A percentile compares a stretch with the other conserved stretches of the same genome.
These are phyloP conservation scores for Coendou prehensilis DNA, from an alignment of 2,797 vertebrate genomes.

Conservation along the genomic window DNA sequence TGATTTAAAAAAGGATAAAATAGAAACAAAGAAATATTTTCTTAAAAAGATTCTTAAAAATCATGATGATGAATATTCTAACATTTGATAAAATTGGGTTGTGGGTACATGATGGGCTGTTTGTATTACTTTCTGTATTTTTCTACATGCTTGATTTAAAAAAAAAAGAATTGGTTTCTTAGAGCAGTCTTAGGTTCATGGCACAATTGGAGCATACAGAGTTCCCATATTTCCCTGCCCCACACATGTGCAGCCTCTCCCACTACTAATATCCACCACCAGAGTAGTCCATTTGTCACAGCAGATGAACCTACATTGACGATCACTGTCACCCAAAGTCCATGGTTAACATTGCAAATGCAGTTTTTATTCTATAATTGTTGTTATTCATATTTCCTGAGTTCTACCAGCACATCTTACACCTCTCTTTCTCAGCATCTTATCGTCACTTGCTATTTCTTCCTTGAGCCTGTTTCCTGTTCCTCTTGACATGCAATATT, in stretches of 20 bases:
- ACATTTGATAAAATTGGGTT: constrained; percentile 27
- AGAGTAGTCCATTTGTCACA: background rate
- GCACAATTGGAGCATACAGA: background rate
- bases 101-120: background rate
- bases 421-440: constrained; percentile 27
- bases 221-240: background rate
- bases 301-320: background rate
- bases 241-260: background rate
- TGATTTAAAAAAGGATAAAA: background rate
- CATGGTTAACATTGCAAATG: constrained; percentile 29
- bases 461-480: constrained; percentile 37
- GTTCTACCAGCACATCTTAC: background rate
- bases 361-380: constrained; percentile 18
- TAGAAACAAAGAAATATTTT: background rate
- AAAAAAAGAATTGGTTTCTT: background rate
- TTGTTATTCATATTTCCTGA: constrained; percentile 41
- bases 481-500: background rate
- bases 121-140: background rate
- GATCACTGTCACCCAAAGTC: constrained; percentile 3
- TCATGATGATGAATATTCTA: background rate
- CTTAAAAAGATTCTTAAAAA: background rate
- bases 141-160: background rate
- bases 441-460: constrained; percentile 8
- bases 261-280: background rate
- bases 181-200: background rate